These are phyloP conservation scores for Falco columbarius DNA, from an alignment of 2,797 vertebrate species.

Conservation along the genomic window DNA sequence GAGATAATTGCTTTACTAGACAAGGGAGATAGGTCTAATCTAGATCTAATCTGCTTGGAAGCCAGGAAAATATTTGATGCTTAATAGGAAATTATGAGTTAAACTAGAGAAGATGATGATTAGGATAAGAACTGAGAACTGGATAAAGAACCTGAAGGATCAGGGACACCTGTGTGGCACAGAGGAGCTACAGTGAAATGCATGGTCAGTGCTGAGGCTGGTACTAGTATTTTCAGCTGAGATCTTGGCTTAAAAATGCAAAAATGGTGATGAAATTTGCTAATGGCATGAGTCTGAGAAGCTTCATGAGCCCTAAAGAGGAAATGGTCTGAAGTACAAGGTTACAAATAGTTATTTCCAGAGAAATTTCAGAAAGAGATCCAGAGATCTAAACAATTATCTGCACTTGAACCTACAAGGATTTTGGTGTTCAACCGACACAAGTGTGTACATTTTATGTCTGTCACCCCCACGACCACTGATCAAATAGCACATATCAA, in stretches of 20 bases:
- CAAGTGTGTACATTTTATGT: accelerated
- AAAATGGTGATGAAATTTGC: neutral
- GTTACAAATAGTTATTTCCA: neutral
- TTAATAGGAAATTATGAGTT: slow-evolving; percentile 10
- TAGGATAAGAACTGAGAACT: neutral
- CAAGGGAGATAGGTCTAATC: slow-evolving; percentile 1
- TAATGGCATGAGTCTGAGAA: neutral
- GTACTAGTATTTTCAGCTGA: neutral
- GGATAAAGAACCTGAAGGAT: neutral
- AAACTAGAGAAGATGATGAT: neutral
- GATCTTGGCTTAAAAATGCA: neutral
- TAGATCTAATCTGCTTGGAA: slow-evolving; percentile 6
- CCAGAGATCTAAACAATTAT: neutral
- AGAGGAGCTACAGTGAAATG: neutral
- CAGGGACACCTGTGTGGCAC: neutral
- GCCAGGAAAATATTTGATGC: neutral
- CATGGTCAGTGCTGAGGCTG: neutral
- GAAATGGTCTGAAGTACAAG: neutral
- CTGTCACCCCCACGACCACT: accelerated
- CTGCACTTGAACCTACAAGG: neutral
- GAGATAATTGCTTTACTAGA: slow-evolving; percentile 28
- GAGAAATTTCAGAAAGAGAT: neutral
- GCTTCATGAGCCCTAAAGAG: neutral
- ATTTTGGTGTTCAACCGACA: neutral
- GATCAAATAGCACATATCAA: neutral